Evolutionary conservation across 37 sponge, comb jelly and placozoan species (phyloP).

Genomic region (Agelas oroides): DNA sequence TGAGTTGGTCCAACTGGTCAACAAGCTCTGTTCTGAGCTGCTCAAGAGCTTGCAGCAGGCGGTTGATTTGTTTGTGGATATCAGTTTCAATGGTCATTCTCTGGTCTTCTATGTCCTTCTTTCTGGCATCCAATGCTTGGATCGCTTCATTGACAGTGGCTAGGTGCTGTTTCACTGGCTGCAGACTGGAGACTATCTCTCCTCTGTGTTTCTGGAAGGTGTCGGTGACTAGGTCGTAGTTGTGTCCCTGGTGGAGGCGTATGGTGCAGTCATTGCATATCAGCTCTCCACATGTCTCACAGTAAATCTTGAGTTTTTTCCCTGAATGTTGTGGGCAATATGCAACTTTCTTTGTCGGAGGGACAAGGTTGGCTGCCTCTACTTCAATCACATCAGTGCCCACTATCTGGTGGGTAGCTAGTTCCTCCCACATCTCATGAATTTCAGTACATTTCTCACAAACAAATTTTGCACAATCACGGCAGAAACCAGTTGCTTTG

Average conservation of each 20-base stretch:
- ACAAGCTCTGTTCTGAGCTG: slow-evolving; percentile 13
- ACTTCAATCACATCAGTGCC: background rate
- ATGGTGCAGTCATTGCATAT: slow-evolving; percentile 43
- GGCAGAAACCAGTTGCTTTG: slow-evolving; percentile 21
- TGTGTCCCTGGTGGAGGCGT: slow-evolving; percentile 20
- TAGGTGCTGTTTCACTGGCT: slow-evolving; percentile 26
- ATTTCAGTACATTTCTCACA: slow-evolving; percentile 20
- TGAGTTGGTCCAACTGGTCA: slow-evolving; percentile 14
- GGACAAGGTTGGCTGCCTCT: background rate
- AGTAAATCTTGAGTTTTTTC: slow-evolving; percentile 23
- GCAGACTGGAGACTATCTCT: background rate
- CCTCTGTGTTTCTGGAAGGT: slow-evolving; percentile 11
- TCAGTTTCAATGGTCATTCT: background rate
- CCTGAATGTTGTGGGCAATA: slow-evolving; percentile 3
- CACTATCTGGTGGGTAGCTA: slow-evolving; percentile 14
- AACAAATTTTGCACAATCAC: slow-evolving; percentile 29
- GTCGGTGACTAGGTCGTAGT: slow-evolving; percentile 22
- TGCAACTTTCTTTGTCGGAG: background rate
- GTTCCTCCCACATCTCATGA: slow-evolving; percentile 17
- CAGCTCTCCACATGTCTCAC: slow-evolving; percentile 51
- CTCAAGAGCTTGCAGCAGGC: slow-evolving; percentile 23
- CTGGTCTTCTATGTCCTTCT: slow-evolving; percentile 7
- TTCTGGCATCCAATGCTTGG: background rate
- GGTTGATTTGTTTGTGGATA: slow-evolving; percentile 12
- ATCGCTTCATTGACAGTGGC: background rate